phyloP scores from a whole-genome alignment of 2,888 invertebrate species.

The Noctua pronuba region DNA sequence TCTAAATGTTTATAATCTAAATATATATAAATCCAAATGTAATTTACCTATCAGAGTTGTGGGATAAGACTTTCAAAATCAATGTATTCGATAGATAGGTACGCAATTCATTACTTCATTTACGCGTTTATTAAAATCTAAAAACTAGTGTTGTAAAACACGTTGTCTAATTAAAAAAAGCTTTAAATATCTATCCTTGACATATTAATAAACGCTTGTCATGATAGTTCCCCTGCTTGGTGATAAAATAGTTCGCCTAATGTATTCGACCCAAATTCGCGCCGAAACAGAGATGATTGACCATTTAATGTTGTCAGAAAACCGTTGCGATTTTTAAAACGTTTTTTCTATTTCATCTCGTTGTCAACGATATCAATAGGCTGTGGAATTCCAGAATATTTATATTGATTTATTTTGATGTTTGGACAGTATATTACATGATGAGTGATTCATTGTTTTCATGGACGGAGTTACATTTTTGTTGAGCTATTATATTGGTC shows the following conservation, averaged over 20 bases:
- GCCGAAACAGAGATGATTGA: constrained; percentile 83
- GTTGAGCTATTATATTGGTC: constrained; percentile 73
- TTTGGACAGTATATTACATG: neutral
- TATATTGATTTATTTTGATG: constrained; percentile 3
- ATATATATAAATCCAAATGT: neutral
- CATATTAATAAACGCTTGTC: constrained; percentile 55
- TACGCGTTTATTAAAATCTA: neutral
- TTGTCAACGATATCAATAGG: constrained; percentile 21
- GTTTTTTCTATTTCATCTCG: constrained; percentile 45
- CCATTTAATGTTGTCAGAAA: constrained; percentile 84
- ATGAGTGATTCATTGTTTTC: constrained; percentile 34
- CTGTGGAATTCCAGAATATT: constrained; percentile 21
- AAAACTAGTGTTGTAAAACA: constrained; percentile 5
- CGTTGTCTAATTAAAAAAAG: constrained; percentile 24
- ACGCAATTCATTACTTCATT: neutral
- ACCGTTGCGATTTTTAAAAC: constrained; percentile 79
- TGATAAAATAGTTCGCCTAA: constrained; percentile 78
- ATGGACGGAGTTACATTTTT: constrained; percentile 47
- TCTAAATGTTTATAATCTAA: neutral
- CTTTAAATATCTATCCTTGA: constrained; percentile 55
- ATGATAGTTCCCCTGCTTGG: constrained; percentile 65
- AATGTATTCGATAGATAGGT: neutral
- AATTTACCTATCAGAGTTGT: neutral
- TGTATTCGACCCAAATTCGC: constrained; percentile 83
- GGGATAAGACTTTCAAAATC: neutral